phyloP scores from a whole-genome alignment of 1,140 invertebrate genomes.

The Aleiodes sp. region DNA sequence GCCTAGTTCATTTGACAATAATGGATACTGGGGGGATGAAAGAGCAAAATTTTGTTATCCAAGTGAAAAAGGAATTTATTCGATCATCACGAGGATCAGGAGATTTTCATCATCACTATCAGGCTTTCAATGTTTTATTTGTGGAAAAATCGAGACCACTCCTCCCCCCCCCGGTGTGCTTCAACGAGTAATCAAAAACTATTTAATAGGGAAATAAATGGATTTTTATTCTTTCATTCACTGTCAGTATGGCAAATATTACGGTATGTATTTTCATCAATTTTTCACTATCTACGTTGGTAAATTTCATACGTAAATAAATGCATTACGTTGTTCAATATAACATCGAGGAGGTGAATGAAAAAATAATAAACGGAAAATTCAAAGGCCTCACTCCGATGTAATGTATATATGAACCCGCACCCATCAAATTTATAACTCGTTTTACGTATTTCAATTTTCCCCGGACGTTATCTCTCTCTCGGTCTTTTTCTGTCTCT shows the following conservation, averaged over 20 bases:
- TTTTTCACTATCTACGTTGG: too few relatives aligned
- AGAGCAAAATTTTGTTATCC: slow-evolving; percentile 1
- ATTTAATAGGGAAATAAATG: too few relatives aligned
- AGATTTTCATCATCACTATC: not conserved
- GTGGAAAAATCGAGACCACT: too few relatives aligned
- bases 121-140: too few relatives aligned
- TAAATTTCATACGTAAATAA: too few relatives aligned
- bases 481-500: not conserved
- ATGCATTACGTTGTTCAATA: slow-evolving; percentile 18
- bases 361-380: slow-evolving; percentile 18
- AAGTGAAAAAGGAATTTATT: slow-evolving; percentile 1
- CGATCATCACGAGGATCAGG: not conserved
- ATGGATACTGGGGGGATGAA: slow-evolving; percentile 8
- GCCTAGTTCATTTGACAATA: slow-evolving; percentile 18
- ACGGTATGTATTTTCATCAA: too few relatives aligned
- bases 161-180: too few relatives aligned
- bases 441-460: slow-evolving; percentile 41
- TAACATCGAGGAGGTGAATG: not conserved
- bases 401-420: slow-evolving; percentile 19
- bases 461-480: slow-evolving; percentile 19
- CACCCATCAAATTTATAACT: slow-evolving; percentile 38
- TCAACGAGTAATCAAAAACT: too few relatives aligned
- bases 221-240: too few relatives aligned
- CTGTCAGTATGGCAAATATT: too few relatives aligned
- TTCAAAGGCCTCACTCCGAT: slow-evolving; percentile 3